A percentile compares a stretch with the other conserved stretches of the same genome.
Evolutionary conservation across 2,888 invertebrate genomes (phyloP).

Genomic region (Adineta ricciae): DNA sequence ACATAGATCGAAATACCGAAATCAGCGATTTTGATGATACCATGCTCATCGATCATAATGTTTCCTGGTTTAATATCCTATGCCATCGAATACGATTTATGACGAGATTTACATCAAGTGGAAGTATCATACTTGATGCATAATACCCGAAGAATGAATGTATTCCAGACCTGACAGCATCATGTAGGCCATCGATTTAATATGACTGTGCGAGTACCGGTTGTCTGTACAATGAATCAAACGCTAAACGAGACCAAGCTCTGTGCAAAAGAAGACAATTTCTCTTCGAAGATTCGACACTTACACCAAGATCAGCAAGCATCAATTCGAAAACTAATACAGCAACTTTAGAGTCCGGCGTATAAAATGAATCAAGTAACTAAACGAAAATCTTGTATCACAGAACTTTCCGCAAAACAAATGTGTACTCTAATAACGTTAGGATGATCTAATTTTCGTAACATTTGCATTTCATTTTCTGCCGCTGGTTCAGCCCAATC

Average conservation of each 20-base stretch:
- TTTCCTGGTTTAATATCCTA: slow-evolving; percentile 15
- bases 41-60: background rate
- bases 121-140: background rate
- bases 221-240: slow-evolving; percentile 5
- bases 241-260: background rate
- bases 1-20: background rate
- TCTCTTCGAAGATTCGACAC: too few relatives aligned
- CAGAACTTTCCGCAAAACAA: background rate
- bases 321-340: background rate
- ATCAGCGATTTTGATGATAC: background rate
- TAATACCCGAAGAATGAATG: background rate
- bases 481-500: slow-evolving; percentile 10
- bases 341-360: background rate
- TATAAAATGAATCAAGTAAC: background rate
- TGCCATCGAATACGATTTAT: too few relatives aligned
- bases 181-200: background rate
- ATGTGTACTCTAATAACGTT: background rate
- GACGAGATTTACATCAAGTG: background rate
- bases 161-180: background rate
- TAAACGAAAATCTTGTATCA: background rate
- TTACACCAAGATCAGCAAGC: background rate
- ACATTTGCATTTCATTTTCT: slow-evolving; percentile 10
- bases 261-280: background rate
- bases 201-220: background rate
- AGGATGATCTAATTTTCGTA: slow-evolving; percentile 9